Evolutionary conservation across 2,113 vertebrate genomes (phyloP), one percentile per base, ranked within the genome.

Genomic region (Daboia siamensis): DNA sequence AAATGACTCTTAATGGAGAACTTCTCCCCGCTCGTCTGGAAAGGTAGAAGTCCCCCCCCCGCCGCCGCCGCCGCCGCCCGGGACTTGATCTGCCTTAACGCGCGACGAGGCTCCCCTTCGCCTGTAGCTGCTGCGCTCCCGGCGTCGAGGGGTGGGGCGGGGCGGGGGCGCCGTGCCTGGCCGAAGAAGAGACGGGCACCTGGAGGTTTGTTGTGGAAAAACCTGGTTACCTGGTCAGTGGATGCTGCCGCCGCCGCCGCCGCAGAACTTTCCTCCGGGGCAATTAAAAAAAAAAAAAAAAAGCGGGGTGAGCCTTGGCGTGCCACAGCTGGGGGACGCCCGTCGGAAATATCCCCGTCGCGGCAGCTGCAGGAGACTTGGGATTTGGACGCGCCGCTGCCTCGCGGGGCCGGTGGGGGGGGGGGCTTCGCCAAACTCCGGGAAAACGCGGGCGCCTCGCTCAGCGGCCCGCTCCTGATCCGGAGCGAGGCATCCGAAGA

Each of bases 191-290:
- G 92, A 64, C 24, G 90, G 84, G 94, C 94, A 74, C 94, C 88
- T 93, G 90, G 52, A 90, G 96, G 95, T 96, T 95, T 96, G 96
- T 96, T 96, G 95, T 96, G 96, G 96, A 96, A 93, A 94, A 95
- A 92, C 95, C 94, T 48, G 88, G 95, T 96, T 97, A 96, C 97
- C 96, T 96, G 97, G 97, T 96, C 94, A 97, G 96, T 96, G 92
- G 96, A 94, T 92, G 90, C 96, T 93, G 90, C 96, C 0, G 88
- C 56, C 26, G 88, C 56, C 94, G 94, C 94, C 61, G 61, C 55
- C 55, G 91, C 96, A 26, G 94, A 97, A 96, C 96, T 96, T 94
- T 93, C 93, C 91, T 94, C 23, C 90, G 93, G 3, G 92, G 93
- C 90, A 26, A 29, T 23, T 29, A n/a, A 55, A 46, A 48, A 46